Base-by-base conservation (phyloP, 2,888 invertebrate genomes). In the Phyllotreta cruciferae region DNA sequence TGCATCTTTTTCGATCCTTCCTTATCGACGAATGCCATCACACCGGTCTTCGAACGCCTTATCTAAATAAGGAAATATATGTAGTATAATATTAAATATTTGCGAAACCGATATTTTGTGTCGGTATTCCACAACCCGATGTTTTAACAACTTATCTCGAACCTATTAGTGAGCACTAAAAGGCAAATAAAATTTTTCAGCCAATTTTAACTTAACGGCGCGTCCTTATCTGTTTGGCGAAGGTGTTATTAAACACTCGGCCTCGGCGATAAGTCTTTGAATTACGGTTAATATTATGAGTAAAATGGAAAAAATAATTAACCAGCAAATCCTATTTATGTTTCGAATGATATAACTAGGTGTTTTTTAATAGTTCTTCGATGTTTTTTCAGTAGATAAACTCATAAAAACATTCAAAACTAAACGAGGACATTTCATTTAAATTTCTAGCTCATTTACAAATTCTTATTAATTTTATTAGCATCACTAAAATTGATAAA, bases 71-170 rank as follows among this genome's bases (percentile, higher is more conserved):
- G 49, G 24, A 54, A 58, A 63, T 41, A 62, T 56, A 24, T 24
- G 24, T 24, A 24, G 35, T 57, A 57, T 57, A 54, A 36, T 38
- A 39, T 60, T 68, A 72, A 72, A 72, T 72, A 72, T 72, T 72
- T 72, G 66, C 67, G 56, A 62, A 56, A 56, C 52, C 60, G 54
- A 65, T 57, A 67, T 61, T 63, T 55, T 36, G 56, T 57, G 50
- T 63, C 65, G 63, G 60, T 60, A 65, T 61, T 39, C 60, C 52
- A 63, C 44, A 60, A 56, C 61, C 56, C 49, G 60, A 67, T 67
- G 61, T 65, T 60, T 64, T 65, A 42, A 62, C 56, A 62, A 52
- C 63, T 63, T 65, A 67, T 64, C 64, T 61, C 47, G 24, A 6
- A 56, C 64, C 64, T 66, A 64, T 66, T 62, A 58, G 62, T 58